Evolutionary conservation across 2,888 invertebrate genomes (phyloP), one percentile per base, ranked within the genome.

Genomic region (Polia nebulosa): DNA sequence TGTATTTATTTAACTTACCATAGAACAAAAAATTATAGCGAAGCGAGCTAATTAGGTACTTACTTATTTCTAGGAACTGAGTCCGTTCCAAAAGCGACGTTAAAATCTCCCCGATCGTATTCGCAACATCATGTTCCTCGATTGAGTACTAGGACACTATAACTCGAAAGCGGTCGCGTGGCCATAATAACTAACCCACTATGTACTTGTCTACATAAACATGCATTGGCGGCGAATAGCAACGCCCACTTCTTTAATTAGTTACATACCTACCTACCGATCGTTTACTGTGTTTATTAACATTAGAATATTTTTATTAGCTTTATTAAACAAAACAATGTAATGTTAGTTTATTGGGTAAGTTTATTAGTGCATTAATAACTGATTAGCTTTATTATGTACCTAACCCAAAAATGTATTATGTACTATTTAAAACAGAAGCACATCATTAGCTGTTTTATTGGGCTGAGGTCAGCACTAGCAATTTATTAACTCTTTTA

Each of bases 61-160:
- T n/a, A n/a, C n/a, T n/a, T n/a, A n/a, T n/a, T n/a, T n/a, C n/a
- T n/a, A n/a, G n/a, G n/a, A n/a, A n/a, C 20, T 7, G n/a, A 41
- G 22, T 39, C 17, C 39, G 34, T 51, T 55, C 32, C 41, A 13
- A 44, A 51, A 75, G 39, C 36, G 39, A 67, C 49, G 47, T 51
- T 17, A n/a, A 45, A 69, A 41, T 52, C 32, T 76, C 72, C 62
- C 39, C 39, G 34, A 25, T 53, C 71, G 79, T 81, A 80, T 74
- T 73, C 80, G 71, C 73, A 85, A 88, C 76, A 89, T 82, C 58
- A 81, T 81, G 65, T 90, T 87, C 85, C 79, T 83, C 82, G 80
- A 79, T 76, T 75, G 64, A 64, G 29, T 87, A 88, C 84, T 58
- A 87, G 82, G 87, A 62, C 11, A 65, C 15, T 65, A 88, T 83